phyloP scores from a whole-genome alignment of 1,140 invertebrate genomes.

The Trypoxylus dichotomus region DNA sequence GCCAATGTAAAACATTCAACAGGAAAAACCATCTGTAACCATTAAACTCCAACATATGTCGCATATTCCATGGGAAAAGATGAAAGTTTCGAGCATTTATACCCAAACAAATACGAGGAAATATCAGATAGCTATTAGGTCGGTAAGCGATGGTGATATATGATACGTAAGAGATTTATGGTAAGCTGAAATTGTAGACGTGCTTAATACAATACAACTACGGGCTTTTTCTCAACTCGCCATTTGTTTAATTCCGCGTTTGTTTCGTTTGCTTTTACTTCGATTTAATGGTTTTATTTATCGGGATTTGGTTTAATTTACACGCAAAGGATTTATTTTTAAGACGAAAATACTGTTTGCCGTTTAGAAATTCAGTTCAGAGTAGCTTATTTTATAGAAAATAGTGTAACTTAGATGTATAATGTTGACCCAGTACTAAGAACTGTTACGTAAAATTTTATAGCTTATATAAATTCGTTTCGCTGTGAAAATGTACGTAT shows the following conservation, averaged over 20 bases:
- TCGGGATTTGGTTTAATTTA: neutral
- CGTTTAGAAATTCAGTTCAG: no score
- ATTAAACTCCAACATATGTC: neutral
- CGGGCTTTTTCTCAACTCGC: neutral
- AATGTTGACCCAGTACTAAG: no score
- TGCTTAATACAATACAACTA: neutral
- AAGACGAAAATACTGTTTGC: no score
- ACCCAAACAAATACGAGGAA: conserved; percentile 15
- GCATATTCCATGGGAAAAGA: neutral
- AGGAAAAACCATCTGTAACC: neutral
- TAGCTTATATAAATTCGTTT: no score
- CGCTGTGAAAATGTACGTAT: no score
- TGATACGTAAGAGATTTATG: conserved; percentile 15
- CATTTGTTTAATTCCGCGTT: neutral
- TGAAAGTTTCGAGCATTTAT: conserved; percentile 1
- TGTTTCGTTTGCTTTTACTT: neutral
- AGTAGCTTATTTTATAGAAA: no score
- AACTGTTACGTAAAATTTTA: no score
- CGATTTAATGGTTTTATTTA: neutral
- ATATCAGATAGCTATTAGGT: conserved; percentile 10
- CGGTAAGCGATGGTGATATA: neutral
- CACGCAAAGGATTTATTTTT: neutral
- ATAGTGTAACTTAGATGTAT: no score
- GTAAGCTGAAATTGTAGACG: neutral
- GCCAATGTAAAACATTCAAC: neutral